Conservation (phyloP, 2,888 invertebrate genomes). For the Adelphocoris suturalis region DNA sequence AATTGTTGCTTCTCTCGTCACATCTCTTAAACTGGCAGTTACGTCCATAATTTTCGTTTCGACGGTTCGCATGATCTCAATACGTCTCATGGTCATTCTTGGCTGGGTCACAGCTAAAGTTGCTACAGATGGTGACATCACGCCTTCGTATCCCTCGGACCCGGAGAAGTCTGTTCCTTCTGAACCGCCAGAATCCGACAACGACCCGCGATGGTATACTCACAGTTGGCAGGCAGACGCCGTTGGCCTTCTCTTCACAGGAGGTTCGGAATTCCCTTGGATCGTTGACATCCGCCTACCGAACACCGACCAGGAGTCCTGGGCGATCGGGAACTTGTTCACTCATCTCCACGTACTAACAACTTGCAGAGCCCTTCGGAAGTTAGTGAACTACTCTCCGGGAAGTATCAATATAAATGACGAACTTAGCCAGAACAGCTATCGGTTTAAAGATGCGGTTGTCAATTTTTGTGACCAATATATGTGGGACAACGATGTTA, state of each 20-base stretch:
- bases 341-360: background rate
- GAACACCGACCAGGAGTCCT: background rate
- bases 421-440: no score
- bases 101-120: no score
- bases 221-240: background rate
- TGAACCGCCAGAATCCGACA: background rate
- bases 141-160: background rate
- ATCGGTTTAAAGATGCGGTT: background rate
- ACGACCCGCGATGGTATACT: background rate
- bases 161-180: background rate
- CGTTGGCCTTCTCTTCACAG: background rate
- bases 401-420: background rate
- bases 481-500: background rate
- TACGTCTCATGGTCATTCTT: no score
- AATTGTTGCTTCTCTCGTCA: no score
- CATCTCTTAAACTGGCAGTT: no score
- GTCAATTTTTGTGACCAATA: background rate
- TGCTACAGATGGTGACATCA: no score
- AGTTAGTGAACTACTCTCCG: background rate
- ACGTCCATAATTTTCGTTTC: no score
- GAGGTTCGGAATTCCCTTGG: background rate
- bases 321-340: background rate
- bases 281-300: background rate
- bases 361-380: background rate
- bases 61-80: no score